Evolutionary conservation across 2,888 invertebrate genomes (phyloP).

Genomic region (Trissolcus japonicus): DNA sequence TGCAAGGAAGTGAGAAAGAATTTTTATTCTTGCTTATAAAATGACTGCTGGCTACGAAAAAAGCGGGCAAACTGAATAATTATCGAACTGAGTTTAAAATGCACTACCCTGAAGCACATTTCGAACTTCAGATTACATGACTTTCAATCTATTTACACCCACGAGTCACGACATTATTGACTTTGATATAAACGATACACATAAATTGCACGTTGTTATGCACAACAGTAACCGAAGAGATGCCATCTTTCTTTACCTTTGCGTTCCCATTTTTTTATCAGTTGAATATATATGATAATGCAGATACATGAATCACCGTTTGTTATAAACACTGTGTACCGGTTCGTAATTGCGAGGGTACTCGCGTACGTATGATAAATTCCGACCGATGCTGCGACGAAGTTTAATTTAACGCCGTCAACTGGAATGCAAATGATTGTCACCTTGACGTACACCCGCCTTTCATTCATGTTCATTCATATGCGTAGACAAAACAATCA

Average conservation of each 20-base stretch:
- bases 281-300: not conserved
- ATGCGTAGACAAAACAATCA: conserved; percentile 70
- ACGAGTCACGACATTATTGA: conserved; percentile 11
- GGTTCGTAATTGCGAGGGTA: not conserved
- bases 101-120: conserved; percentile 5
- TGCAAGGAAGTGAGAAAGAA: not conserved
- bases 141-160: conserved; percentile 25
- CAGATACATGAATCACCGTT: no score
- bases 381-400: conserved; percentile 24
- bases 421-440: conserved; percentile 29
- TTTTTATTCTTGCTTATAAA: not conserved
- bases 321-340: no score
- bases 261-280: no score
- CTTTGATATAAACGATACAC: conserved; percentile 7
- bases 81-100: conserved; percentile 9
- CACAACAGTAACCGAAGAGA: not conserved
- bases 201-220: conserved; percentile 3
- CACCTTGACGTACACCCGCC: conserved; percentile 39
- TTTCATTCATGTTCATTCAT: conserved; percentile 62
- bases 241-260: not conserved
- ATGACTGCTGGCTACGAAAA: not conserved
- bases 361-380: conserved; percentile 13
- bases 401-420: conserved; percentile 20
- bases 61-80: not conserved
- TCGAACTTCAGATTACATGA: not conserved